phyloP scores from a whole-genome alignment of 2,797 vertebrate genomes.

The Poeciliopsis turneri region DNA sequence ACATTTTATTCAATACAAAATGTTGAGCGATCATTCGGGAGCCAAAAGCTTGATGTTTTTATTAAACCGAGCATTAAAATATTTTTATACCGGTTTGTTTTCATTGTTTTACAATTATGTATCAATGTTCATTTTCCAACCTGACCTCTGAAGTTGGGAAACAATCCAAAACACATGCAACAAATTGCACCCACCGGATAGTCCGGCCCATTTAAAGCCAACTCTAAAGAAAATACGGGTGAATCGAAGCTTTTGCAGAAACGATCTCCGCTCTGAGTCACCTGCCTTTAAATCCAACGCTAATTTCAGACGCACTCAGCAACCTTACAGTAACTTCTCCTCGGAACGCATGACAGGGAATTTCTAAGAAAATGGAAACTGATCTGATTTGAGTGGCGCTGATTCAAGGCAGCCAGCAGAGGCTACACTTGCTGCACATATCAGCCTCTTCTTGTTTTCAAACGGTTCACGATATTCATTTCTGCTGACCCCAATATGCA shows the following conservation, averaged over 20 bases:
- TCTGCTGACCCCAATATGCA: neutral
- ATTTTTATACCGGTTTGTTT: neutral
- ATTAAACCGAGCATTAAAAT: neutral
- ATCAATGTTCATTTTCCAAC: neutral
- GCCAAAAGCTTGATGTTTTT: neutral
- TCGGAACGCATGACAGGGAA: conserved; percentile 8
- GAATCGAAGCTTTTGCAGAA: neutral
- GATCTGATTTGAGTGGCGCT: conserved; percentile 8
- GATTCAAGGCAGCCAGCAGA: neutral
- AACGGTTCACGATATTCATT: neutral
- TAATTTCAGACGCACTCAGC: conserved; percentile 2
- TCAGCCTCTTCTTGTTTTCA: conserved; percentile 1
- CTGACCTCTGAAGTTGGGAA: neutral
- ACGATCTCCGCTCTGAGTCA: neutral
- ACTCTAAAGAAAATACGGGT: neutral
- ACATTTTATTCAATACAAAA: neutral
- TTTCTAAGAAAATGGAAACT: conserved; percentile 1
- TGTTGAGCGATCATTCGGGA: neutral
- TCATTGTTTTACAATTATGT: neutral
- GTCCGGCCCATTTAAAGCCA: neutral
- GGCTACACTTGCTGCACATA: conserved; percentile 7
- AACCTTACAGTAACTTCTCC: conserved; percentile 3
- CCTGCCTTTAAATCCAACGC: conserved; percentile 11
- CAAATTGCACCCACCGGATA: neutral
- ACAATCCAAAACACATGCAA: neutral